Base-by-base conservation (phyloP, 2,888 invertebrate species). In the Oxytorus armatus region DNA sequence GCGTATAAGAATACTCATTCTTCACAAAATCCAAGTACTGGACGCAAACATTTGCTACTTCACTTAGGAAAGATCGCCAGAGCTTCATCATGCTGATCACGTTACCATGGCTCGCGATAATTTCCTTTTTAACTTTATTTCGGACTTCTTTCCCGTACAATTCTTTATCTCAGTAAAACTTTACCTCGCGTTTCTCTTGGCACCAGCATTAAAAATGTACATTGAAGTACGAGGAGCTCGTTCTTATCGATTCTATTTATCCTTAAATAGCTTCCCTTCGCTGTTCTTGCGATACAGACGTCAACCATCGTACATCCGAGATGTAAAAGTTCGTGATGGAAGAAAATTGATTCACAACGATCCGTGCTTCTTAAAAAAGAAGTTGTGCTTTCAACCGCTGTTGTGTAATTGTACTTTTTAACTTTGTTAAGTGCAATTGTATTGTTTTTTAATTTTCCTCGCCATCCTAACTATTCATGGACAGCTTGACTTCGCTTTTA, bases 171-270 rank as follows among this genome's bases (percentile, higher is more conserved):
- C 23, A 0, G 21, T 23, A 7, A 49, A 33, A 21, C 16, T 36
- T 36, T 21, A n/a, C 25, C 21, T 23, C 39, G 18, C 10, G n/a
- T 36, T 33, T 51, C n/a, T 14, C 3, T 11, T 21, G 33, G 29
- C 21, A 18, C 18, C n/a, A 18, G 18, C 7, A 33, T 33, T 18
- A 65, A 68, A 68, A 68, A 53, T 68, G 51, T 11, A 68, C 36
- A 23, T 39, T 21, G 23, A 68, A 36, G 51, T 36, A 8, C 42
- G 33, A 51, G 33, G 39, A 14, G 25, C 53, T 23, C 11, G 36
- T 68, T 51, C 39, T 51, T 51, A 39, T 39, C n/a, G 36, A 23
- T 21, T n/a, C 23, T 36, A 8, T 39, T 51, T 39, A 68, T 51
- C n/a, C n/a, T n/a, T n/a, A n/a, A n/a, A 68, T 47, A 47, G 33